Evolutionary conservation across 1,140 invertebrate species (phyloP), one percentile per base, ranked within the genome.

Genomic region (Galendromus occidentalis): DNA sequence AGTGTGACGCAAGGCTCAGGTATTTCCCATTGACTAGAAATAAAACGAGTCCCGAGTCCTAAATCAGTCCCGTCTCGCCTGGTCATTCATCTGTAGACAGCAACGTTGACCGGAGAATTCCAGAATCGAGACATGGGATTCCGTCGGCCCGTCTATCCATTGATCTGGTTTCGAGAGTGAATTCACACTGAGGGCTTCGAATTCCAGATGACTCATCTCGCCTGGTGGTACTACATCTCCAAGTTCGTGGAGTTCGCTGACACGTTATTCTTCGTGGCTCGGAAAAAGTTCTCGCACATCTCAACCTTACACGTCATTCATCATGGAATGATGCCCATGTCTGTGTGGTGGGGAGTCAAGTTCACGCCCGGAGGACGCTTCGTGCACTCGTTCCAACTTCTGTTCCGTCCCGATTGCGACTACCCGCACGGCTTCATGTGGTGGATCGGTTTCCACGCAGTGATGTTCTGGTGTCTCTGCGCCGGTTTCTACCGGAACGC

Each of bases 221-320:
- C 66, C 2, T 64, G 67, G 29, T 51, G 51, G 81, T 97, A 95
- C 76, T 98, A 94, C 77, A 86, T 95, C 75, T 95, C 91, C 51
- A 98, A 98, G 77, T 82, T 91, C 70, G 86, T 91, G 17, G 93
- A 98, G 80, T 94, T 96, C 76, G 83, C 88, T 22, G 92, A 97
- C 77, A 96, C 92, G 67, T 88, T 95, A 80, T 92, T 91, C 81
- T 91, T 91, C 78, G 85, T 91, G 71, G 77, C 91, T 70, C 81
- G 88, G 70, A 91, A 91, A 77, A 94, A 94, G 80, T 86, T 84
- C 74, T 84, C 86, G 75, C 90, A 94, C 73, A 86, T 93, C 65
- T 88, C 88, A n/a, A 88, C 86, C 33, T 80, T 94, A 28, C 91
- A 94, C 77, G 89, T 94, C 65, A 91, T 93, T 71, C 91, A 94